Percentiles rank a stretch among this genome's conserved stretches.
Evolutionary conservation across 2,797 vertebrate genomes (phyloP).

Genomic region (Halcyon leucocephala): DNA sequence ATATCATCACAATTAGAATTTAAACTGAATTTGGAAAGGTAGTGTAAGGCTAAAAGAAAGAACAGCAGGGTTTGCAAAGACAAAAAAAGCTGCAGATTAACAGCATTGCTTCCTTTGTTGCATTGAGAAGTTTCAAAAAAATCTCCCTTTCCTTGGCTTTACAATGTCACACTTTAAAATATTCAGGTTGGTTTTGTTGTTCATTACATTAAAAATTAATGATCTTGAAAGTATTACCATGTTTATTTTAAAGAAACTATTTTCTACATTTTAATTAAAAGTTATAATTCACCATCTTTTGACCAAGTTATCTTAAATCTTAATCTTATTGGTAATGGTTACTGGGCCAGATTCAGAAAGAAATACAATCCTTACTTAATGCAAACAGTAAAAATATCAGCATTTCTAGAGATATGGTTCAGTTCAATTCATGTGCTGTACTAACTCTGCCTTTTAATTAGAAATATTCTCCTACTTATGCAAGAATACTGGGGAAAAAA

Average conservation of each 20-base stretch:
- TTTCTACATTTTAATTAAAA: slow-evolving; percentile 82
- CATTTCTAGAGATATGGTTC: slow-evolving; percentile 74
- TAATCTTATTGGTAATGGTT: slow-evolving; percentile 77
- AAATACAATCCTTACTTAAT: slow-evolving; percentile 81
- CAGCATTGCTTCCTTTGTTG: neutral
- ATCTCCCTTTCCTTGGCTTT: slow-evolving; percentile 4
- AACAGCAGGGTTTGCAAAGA: neutral
- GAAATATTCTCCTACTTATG: slow-evolving; percentile 77
- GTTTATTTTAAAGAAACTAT: slow-evolving; percentile 79
- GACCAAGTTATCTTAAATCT: slow-evolving; percentile 81
- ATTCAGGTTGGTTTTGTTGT: slow-evolving; percentile 70
- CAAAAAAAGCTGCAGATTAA: neutral
- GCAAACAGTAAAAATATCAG: slow-evolving; percentile 79
- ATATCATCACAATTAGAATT: neutral
- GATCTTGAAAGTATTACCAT: slow-evolving; percentile 65
- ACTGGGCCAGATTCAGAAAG: slow-evolving; percentile 70
- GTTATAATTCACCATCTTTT: slow-evolving; percentile 80
- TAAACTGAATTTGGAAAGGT: neutral
- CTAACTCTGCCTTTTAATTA: slow-evolving; percentile 80
- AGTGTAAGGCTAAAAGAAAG: neutral
- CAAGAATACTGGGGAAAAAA: slow-evolving; percentile 63
- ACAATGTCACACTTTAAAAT: slow-evolving; percentile 60
- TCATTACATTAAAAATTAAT: slow-evolving; percentile 73
- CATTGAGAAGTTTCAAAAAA: slow-evolving; percentile 26
- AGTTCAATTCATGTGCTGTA: slow-evolving; percentile 70